Evolutionary conservation across 1,140 invertebrate species (phyloP).

Genomic region (Pemphigus obesinymphae): DNA sequence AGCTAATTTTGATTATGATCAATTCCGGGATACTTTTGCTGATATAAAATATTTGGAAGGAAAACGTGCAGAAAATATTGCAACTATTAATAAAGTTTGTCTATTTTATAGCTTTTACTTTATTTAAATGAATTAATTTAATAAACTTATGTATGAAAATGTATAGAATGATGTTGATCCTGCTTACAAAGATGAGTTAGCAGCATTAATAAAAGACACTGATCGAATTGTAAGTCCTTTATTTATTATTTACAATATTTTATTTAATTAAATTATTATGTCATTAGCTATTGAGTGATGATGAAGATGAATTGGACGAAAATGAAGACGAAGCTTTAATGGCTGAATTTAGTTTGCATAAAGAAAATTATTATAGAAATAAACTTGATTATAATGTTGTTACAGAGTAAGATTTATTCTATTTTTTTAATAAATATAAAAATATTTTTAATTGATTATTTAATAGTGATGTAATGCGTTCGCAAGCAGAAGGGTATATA

Average conservation of each 20-base stretch:
- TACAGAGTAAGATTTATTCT: constrained; percentile 45
- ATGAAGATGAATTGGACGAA: constrained; percentile 47
- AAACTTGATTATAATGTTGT: constrained; percentile 76
- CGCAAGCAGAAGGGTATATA: constrained; percentile 85
- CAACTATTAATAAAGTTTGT: constrained; percentile 24
- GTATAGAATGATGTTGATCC: constrained; percentile 17
- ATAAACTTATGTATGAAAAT: not conserved
- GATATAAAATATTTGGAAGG: constrained; percentile 80
- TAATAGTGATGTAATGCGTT: constrained; percentile 67
- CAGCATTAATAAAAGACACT: constrained; percentile 59
- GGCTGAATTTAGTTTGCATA: constrained; percentile 79
- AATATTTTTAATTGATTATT: constrained; percentile 45
- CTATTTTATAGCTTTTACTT: not conserved
- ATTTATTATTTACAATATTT: not conserved
- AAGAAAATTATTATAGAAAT: constrained; percentile 85
- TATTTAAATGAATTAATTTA: not conserved
- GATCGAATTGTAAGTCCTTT: constrained; percentile 56
- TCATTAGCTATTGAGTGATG: constrained; percentile 38
- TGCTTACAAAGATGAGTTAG: constrained; percentile 52
- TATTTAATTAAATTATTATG: not conserved
- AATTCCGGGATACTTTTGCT: constrained; percentile 77
- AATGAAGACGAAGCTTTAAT: constrained; percentile 53
- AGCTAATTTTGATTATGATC: constrained; percentile 72
- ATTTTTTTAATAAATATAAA: not conserved
- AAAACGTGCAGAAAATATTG: constrained; percentile 53